Conservation (phyloP, 92 coral and sea anemone genomes). For the Zoanthus sansibaricus region DNA sequence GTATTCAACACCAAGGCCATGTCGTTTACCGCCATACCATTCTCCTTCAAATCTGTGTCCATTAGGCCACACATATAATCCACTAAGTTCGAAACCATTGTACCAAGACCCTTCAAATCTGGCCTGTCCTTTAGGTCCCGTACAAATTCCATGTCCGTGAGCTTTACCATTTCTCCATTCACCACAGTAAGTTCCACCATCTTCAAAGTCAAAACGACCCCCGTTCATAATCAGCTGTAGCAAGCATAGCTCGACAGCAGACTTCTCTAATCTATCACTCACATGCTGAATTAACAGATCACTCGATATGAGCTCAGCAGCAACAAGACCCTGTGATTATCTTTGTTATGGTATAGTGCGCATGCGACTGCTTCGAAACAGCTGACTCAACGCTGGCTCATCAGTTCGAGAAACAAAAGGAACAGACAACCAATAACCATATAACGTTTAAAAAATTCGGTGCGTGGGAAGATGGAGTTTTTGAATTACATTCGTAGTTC, state of each 20-base stretch:
- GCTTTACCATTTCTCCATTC: conserved; percentile 95
- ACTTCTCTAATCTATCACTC: conserved; percentile 19
- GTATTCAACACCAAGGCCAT: conserved; percentile 87
- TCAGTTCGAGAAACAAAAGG: no score
- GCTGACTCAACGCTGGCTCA: conserved; percentile 26
- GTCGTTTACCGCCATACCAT: conserved; percentile 85
- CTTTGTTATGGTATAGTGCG: conserved; percentile 29
- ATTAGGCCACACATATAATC: conserved; percentile 95
- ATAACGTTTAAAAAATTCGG: no score
- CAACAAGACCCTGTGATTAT: conserved; percentile 23
- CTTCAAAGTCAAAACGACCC: conserved; percentile 96
- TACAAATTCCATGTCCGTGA: conserved; percentile 91
- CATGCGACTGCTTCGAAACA: conserved; percentile 22
- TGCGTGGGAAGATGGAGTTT: no score
- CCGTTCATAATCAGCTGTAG: conserved; percentile 82
- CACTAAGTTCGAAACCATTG: conserved; percentile 88
- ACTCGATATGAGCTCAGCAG: conserved; percentile 35
- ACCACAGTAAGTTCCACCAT: conserved; percentile 94
- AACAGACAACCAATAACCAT: no score
- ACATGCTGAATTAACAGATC: conserved; percentile 46
- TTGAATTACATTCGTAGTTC: no score
- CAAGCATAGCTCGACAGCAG: conserved; percentile 82
- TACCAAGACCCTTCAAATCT: conserved; percentile 90
- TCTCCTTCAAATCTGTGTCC: conserved; percentile 90
- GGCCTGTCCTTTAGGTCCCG: conserved; percentile 97